phyloP scores from a whole-genome alignment of 2,888 invertebrate species.

The Endomychus coccineus region DNA sequence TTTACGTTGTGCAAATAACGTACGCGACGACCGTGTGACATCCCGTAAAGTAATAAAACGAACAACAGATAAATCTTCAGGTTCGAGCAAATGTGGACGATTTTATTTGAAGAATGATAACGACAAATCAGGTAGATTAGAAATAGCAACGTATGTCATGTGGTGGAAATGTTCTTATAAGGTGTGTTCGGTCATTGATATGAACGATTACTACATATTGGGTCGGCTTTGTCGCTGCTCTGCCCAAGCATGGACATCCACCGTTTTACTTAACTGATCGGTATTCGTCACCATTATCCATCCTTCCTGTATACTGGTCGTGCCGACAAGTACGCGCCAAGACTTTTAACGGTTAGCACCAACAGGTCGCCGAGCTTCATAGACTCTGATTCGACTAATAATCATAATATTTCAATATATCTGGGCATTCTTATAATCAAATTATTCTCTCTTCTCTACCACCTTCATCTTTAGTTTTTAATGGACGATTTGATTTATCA shows the following conservation, averaged over 20 bases:
- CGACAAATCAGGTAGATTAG: conserved; percentile 14
- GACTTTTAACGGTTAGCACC: conserved; percentile 11
- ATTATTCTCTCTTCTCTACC: no score
- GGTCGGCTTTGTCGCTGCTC: conserved; percentile 12
- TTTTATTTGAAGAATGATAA: conserved; percentile 11
- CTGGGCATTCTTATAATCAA: no score
- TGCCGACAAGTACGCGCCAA: conserved; percentile 13
- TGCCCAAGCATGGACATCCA: conserved; percentile 14
- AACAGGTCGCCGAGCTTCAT: no score
- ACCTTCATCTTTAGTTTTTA: no score
- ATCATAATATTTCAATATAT: no score
- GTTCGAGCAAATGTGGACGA: conserved; percentile 12
- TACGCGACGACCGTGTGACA: no score
- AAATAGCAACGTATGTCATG: conserved; percentile 11
- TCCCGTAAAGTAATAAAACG: conserved; percentile 10
- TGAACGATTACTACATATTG: conserved; percentile 16
- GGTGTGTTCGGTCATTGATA: conserved; percentile 13
- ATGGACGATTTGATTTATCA: no score
- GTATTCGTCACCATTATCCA: conserved; percentile 15
- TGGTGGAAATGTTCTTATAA: conserved; percentile 7
- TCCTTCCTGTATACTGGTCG: conserved; percentile 12
- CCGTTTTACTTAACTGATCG: conserved; percentile 16
- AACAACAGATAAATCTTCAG: conserved; percentile 10
- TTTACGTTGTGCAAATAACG: no score
- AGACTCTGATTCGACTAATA: no score